Base-by-base conservation (phyloP, 2,888 invertebrate genomes). In the Nesidiocoris tenuis region DNA sequence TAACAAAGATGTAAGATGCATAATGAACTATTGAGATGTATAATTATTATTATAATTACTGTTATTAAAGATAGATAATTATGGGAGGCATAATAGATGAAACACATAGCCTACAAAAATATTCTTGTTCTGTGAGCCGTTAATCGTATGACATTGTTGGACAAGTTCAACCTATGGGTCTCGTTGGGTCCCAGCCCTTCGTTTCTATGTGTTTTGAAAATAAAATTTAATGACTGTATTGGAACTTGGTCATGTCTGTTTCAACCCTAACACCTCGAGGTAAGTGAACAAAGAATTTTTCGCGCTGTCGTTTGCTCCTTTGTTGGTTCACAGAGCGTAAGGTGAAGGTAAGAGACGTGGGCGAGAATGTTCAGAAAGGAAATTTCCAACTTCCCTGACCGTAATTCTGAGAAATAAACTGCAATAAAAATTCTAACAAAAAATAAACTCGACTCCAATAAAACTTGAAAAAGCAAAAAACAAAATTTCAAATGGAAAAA, bases 221-320 rank as follows among this genome's bases (percentile, higher is more conserved):
- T 70, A 70, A 70, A 70, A 70, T 25, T 59, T 70, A 56, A 56
- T 70, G 70, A 70, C 70, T 70, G 70, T 70, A 39, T 39, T 39
- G 39, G 39, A 39, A 39, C n/a, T 39, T 12, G 39, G 12, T 7
- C 12, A 12, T 39, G 3, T 39, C 39, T 39, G 5, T 12, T 39
- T 39, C 39, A 12, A 39, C 39, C 39, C 39, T 39, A n/a, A n/a
- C n/a, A n/a, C n/a, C n/a, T n/a, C n/a, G n/a, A n/a, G n/a, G n/a
- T n/a, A n/a, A n/a, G n/a, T n/a, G n/a, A n/a, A n/a, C n/a, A n/a
- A n/a, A n/a, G n/a, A n/a, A n/a, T n/a, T n/a, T n/a, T n/a, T n/a
- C n/a, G n/a, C n/a, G n/a, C n/a, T n/a, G n/a, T n/a, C n/a, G n/a
- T n/a, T n/a, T n/a, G n/a, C n/a, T n/a, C n/a, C n/a, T n/a, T n/a